Evolutionary conservation across 2,113 vertebrate genomes (phyloP).

Genomic region (Madoqua kirkii): DNA sequence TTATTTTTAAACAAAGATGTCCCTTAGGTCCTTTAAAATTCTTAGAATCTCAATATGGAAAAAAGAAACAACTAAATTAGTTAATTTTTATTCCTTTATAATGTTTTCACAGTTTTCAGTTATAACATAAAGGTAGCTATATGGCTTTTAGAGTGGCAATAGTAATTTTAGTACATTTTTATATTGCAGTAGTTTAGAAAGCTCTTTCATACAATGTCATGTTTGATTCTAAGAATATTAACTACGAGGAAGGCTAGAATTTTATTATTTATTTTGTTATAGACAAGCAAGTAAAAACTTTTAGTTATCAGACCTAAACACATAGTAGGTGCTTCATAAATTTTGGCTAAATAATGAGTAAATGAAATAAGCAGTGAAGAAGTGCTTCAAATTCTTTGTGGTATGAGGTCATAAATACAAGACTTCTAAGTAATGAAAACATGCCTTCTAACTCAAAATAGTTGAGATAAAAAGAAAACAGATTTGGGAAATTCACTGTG

Average conservation of each 20-base stretch:
- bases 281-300: slow-evolving; percentile 64
- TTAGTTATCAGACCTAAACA: neutral
- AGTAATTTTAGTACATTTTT: neutral
- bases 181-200: neutral
- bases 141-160: neutral
- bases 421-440: neutral
- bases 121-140: neutral
- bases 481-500: neutral
- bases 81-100: neutral
- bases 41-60: neutral
- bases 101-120: neutral
- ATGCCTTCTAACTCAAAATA: neutral
- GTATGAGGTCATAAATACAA: neutral
- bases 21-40: neutral
- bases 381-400: neutral
- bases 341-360: neutral
- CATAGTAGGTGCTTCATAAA: neutral
- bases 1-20: neutral
- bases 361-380: neutral
- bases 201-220: neutral
- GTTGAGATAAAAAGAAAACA: neutral
- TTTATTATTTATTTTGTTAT: neutral
- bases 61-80: neutral
- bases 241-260: neutral
- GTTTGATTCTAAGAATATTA: neutral